A percentile compares a stretch with the other conserved stretches of the same genome.
phyloP scores from a whole-genome alignment of 1,140 invertebrate species.

The Drepana arcuata region DNA sequence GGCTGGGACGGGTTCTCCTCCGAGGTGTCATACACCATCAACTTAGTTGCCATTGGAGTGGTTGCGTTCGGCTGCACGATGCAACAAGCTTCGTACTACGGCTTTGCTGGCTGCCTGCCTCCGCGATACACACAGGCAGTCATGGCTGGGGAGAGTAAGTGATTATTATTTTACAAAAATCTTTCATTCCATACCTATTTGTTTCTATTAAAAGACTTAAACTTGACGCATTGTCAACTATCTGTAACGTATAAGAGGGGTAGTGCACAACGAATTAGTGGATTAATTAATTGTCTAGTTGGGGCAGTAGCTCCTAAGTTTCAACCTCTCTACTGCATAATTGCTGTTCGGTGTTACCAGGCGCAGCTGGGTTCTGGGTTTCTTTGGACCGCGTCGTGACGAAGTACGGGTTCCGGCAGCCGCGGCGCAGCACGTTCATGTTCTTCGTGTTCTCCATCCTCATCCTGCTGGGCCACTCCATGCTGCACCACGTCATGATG shows the following conservation, averaged over 20 bases:
- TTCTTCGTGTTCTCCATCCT: constrained; percentile 87
- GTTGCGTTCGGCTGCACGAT: constrained; percentile 93
- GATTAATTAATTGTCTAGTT: no score
- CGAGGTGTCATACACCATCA: constrained; percentile 82
- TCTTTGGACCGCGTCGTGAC: constrained; percentile 88
- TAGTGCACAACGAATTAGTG: no score
- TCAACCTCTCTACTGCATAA: no score
- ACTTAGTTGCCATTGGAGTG: constrained; percentile 86
- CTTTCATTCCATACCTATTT: no score
- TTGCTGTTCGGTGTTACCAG: constrained; percentile 50
- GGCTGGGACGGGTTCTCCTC: constrained; percentile 85
- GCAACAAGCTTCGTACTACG: constrained; percentile 95
- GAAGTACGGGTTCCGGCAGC: constrained; percentile 81
- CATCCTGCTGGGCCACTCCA: constrained; percentile 81
- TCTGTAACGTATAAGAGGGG: no score
- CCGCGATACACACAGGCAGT: constrained; percentile 92
- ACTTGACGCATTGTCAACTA: no score
- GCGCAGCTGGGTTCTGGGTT: constrained; percentile 88
- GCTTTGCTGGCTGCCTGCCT: constrained; percentile 93
- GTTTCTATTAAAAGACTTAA: no score
- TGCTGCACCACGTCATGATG: constrained; percentile 82
- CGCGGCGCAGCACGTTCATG: constrained; percentile 85
- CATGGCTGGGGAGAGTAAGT: constrained; percentile 94
- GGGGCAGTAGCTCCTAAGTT: no score
- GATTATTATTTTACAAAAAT: no score